A percentile compares a stretch with the other conserved stretches of the same genome.
These are phyloP conservation scores for Podargus strigoides DNA, from an alignment of 2,797 vertebrate genomes.

Conservation along the genomic window DNA sequence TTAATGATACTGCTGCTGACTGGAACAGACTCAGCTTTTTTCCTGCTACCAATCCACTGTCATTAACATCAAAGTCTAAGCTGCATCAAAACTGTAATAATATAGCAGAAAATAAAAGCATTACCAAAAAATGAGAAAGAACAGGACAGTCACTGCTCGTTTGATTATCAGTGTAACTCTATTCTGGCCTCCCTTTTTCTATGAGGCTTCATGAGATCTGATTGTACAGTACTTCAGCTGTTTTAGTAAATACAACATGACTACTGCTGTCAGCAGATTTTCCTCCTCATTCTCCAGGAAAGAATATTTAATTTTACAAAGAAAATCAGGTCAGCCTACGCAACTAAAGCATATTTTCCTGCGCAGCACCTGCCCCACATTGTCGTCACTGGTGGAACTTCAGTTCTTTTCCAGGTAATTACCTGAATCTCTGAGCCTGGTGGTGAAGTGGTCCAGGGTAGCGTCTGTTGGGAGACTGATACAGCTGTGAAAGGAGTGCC, in stretches of 20 bases:
- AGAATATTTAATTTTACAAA: conserved; percentile 64
- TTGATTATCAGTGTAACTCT: conserved; percentile 41
- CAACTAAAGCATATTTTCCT: conserved; percentile 46
- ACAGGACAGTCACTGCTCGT: conserved; percentile 20
- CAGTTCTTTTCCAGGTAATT: conserved; percentile 70
- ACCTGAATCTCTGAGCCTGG: conserved; percentile 99
- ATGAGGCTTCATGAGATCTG: neutral
- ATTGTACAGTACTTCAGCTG: conserved; percentile 45
- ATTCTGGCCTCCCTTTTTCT: conserved; percentile 9
- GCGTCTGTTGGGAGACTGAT: conserved; percentile 98
- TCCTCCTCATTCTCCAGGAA: conserved; percentile 60
- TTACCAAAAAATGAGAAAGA: neutral
- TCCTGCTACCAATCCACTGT: conserved; percentile 30
- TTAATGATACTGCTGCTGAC: conserved; percentile 50
- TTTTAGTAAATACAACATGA: conserved; percentile 61
- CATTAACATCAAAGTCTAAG: conserved; percentile 50
- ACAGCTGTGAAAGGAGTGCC: conserved; percentile 97
- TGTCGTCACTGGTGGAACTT: neutral
- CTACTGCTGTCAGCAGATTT: conserved; percentile 60
- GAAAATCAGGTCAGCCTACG: conserved; percentile 57
- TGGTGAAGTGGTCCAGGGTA: conserved; percentile 98
- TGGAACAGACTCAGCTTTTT: conserved; percentile 50
- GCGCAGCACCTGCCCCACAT: conserved; percentile 27
- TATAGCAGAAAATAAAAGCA: conserved; percentile 55
- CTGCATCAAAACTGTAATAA: conserved; percentile 47